Evolutionary conservation across 2,797 vertebrate genomes (phyloP), one percentile per base, ranked within the genome.

Genomic region (Etheostoma nigrum): DNA sequence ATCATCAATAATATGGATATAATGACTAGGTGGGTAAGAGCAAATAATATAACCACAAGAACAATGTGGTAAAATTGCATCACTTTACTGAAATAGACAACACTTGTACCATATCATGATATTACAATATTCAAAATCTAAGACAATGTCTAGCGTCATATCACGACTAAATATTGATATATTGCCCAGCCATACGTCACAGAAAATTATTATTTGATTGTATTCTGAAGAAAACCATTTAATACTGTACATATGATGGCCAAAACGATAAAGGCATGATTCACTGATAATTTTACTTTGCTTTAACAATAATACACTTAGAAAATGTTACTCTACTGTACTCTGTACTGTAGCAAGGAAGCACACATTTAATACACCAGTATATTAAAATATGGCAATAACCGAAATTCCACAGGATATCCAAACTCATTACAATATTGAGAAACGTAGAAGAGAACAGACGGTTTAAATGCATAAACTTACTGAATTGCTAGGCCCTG

Each of bases 301-400:
- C 48, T 30, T 42, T 30, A 40, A 27, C 54, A 61, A 9, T 4
- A 30, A 61, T 1, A 25, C 18, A 13, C 18, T 57, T 53, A 60
- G 16, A 45, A 54, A 10, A 58, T 23, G 14, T 47, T 54, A 60
- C 9, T 55, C n/a, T 13, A 60, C n/a, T 44, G 21, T 21, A 62
- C 53, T 44, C 15, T 27, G 27, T 21, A 62, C 53, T 40, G 25
- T 16, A 54, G 47, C 25, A 83, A 4, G 36, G 52, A 67, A 40
- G 40, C 60, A 16, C 21, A 9, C 7, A 47, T 36, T 42, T 16
- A 58, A 44, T 6, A 42, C 19, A 57, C 7, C 33, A 33, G 14
- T 21, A 54, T 10, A 51, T 40, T 16, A 60, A 5, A 55, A 53
- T 51, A 40, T 27, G 18, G 1, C 45, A 72, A 52, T 33, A 54